phyloP scores from a whole-genome alignment of 2,797 vertebrate species.

The Pangasius sanitwongsei region DNA sequence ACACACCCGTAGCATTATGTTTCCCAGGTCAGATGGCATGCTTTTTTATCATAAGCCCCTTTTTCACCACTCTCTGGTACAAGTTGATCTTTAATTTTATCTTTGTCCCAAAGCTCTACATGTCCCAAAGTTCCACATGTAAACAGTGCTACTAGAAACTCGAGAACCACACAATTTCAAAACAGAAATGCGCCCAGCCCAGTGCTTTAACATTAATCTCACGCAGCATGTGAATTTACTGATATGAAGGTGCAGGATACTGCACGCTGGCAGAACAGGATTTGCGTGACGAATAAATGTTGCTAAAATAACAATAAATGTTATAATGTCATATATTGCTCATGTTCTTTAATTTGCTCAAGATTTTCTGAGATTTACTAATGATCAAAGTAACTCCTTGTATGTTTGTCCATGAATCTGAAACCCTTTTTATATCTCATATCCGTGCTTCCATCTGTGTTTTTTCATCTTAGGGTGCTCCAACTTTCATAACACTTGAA shows the following conservation, averaged over 20 bases:
- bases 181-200: not conserved
- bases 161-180: not conserved
- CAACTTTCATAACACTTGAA: slow-evolving; percentile 3
- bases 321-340: not conserved
- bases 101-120: not conserved
- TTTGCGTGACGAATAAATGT: not conserved
- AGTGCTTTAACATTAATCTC: not conserved
- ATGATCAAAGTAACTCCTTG: not conserved
- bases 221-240: not conserved
- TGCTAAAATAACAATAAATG: not conserved
- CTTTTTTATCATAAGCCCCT: not conserved
- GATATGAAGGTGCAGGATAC: not conserved
- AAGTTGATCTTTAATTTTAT: not conserved
- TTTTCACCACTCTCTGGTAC: not conserved
- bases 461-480: not conserved
- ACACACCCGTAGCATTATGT: not conserved
- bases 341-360: not conserved
- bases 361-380: not conserved
- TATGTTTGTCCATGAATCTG: no score
- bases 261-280: not conserved
- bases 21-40: not conserved
- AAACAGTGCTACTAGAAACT: not conserved
- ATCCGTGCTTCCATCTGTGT: not conserved
- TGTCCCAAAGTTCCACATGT: not conserved
- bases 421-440: no score